Evolutionary conservation across 2,888 invertebrate species (phyloP).

Genomic region (Trachelus iudaicus): DNA sequence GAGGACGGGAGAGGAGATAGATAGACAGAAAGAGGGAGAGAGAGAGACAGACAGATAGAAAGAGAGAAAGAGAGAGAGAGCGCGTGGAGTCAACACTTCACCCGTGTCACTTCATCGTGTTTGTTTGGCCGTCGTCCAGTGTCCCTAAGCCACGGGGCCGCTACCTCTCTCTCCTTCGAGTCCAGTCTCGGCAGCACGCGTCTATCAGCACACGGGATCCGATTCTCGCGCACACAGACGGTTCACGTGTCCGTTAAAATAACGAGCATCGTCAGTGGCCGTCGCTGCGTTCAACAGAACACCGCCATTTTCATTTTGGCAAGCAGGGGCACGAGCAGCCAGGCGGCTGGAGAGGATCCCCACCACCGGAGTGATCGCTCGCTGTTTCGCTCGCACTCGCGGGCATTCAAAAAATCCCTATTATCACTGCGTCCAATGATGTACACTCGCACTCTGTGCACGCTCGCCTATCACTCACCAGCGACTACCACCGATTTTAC

Average conservation of each 20-base stretch:
- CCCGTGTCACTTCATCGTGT: slow-evolving; percentile 55
- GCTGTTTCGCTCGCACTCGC: slow-evolving; percentile 14
- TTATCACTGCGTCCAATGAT: slow-evolving; percentile 9
- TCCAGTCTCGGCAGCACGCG: slow-evolving; percentile 13
- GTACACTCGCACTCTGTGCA: neutral
- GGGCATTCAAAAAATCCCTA: slow-evolving; percentile 12
- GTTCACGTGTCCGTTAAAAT: slow-evolving; percentile 45
- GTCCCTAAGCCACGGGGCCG: slow-evolving; percentile 1
- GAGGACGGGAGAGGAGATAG: neutral
- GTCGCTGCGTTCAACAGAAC: slow-evolving; percentile 51
- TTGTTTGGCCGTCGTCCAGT: slow-evolving; percentile 49
- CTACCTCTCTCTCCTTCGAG: slow-evolving; percentile 9
- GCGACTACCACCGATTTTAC: slow-evolving; percentile 16
- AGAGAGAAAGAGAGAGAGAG: neutral
- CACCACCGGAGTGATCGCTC: slow-evolving; percentile 13
- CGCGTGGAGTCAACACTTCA: slow-evolving; percentile 32
- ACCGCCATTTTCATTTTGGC: slow-evolving; percentile 62
- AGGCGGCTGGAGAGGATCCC: slow-evolving; percentile 2
- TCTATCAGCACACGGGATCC: slow-evolving; percentile 9
- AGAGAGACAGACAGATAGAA: neutral
- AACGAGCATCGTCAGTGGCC: slow-evolving; percentile 43
- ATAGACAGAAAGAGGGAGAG: neutral
- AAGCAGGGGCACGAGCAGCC: slow-evolving; percentile 26
- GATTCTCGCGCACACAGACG: slow-evolving; percentile 19
- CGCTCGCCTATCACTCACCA: slow-evolving; percentile 15